Evolutionary conservation across 2,888 invertebrate genomes (phyloP), one percentile per base, ranked within the genome.

Genomic region (Pterostichus niger): DNA sequence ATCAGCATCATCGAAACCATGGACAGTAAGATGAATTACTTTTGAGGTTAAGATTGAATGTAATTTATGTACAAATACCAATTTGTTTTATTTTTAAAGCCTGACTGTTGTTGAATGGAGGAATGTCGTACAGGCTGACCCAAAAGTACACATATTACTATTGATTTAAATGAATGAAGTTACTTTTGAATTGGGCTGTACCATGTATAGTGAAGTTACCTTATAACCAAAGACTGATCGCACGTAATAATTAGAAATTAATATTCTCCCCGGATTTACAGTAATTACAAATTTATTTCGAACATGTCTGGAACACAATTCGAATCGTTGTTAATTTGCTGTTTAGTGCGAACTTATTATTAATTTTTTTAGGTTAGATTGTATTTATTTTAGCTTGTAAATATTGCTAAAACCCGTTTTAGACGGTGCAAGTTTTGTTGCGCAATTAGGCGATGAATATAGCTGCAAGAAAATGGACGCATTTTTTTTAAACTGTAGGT

Each of bases 221-320:
- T 64, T 80, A 15, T 68, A 80, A 80, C 80, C 80, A 80, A 80
- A 80, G 80, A 80, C 80, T 80, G 80, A 80, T 17, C 56, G 56
- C 56, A 56, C 56, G 17, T 2, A 56, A 54, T n/a, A n/a, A 24
- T 13, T 52, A 52, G 10, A 52, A n/a, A n/a, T 13, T 0, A 49
- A 49, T 49, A 52, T 44, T 44, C 7, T 10, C 44, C 44, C 11
- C 44, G 9, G 4, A 44, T 24, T 24, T 24, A 24, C 24, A 3
- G 11, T 44, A 11, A 44, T 44, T 44, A 2, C 49, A 5, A 49
- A 9, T 13, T 49, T 6, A 1, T 9, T 49, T 13, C 17, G 56
- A 17, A 56, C 31, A 56, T 56, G 56, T 56, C 56, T 56, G 56
- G 56, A 56, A 56, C 56, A 59, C 31, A 9, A 31, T 17, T 59